Percentiles rank a stretch among this genome's conserved stretches.
phyloP scores from a whole-genome alignment of 2,113 vertebrate genomes.

The Lycaon pictus region DNA sequence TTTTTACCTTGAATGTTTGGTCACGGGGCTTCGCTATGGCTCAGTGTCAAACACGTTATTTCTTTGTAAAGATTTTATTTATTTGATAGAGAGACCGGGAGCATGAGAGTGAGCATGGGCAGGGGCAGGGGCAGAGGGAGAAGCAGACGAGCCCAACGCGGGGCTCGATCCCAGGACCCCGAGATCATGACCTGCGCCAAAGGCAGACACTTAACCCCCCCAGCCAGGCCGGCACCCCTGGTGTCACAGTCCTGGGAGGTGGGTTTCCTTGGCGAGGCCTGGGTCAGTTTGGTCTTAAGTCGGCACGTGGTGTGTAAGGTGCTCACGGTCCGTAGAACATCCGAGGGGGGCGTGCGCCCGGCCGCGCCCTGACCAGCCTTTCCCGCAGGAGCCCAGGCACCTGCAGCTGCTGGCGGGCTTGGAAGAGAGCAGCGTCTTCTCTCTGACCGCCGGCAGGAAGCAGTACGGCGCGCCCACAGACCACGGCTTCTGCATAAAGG shows the following conservation, averaged over 20 bases:
- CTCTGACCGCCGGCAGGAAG: constrained; percentile 93
- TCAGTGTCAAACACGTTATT: neutral
- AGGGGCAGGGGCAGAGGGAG: neutral
- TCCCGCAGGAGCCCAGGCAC: constrained; percentile 95
- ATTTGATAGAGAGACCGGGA: neutral
- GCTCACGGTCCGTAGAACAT: too few species aligned
- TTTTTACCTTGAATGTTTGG: neutral
- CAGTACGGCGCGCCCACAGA: constrained; percentile 95
- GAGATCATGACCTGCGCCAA: neutral
- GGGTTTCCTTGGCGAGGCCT: too few species aligned
- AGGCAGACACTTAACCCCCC: neutral
- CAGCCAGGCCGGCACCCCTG: neutral
- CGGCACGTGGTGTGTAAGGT: neutral
- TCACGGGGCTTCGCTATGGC: neutral
- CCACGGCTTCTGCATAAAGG: constrained; percentile 97
- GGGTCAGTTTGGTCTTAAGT: neutral
- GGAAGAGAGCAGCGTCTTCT: constrained; percentile 96
- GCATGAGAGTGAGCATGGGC: neutral
- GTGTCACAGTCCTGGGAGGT: neutral
- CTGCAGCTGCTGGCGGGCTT: constrained; percentile 96
- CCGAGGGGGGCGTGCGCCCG: too few species aligned
- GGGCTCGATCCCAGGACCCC: neutral
- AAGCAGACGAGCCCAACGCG: fast-evolving
- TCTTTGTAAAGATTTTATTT: neutral
- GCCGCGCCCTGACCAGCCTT: neutral